Base-by-base conservation (phyloP, 2,797 vertebrate species). In the Helicolenus hilgendorfi region DNA sequence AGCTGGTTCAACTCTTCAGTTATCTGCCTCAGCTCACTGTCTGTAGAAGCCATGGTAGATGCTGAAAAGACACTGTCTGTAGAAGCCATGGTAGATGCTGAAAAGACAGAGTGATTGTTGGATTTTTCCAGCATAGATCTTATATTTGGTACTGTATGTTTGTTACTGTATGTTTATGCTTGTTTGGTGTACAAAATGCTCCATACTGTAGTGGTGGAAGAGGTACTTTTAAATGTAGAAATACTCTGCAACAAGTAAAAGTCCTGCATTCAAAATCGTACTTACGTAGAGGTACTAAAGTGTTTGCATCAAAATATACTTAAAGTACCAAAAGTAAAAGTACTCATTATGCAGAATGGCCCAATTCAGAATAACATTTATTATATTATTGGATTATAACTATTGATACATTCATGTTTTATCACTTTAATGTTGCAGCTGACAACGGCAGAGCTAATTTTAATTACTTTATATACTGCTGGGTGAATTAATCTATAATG, bases 1-100 rank as follows among this genome's bases (percentile, higher is more conserved):
- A 96, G 10, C 1, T 78, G 4, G 11, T 79, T 87, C 24, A 97
- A 15, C 35, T 97, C 91, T 5, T 4, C 4, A 0, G 36, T 55
- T n/a, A 96, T 79, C 1, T 13, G 67, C 0, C 79, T 35, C 38
- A 85, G 18, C 56, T 93, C 58, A 0, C 2, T 35, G 3, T 88
- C 35, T 22, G 1, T 55, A 7, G 69, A 58, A 18, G 59, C 53
- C 96, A 97, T 45, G 41, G 41, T 18, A 45, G 1, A 45, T 45
- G 41, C 41, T 45, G 41, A 1, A 45, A 45, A 45, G 41, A 45
- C 3, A 27, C 2, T 35, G 3, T 88, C 35, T 22, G 1, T 55
- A 7, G 69, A 58, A 18, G 59, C 53, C 96, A 97, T 45, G 41
- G 41, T 18, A 45, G 1, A 45, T 45, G 41, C 41, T 45, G 41